Conservation (phyloP, 2,888 invertebrate genomes). For the Netelia melanura region DNA sequence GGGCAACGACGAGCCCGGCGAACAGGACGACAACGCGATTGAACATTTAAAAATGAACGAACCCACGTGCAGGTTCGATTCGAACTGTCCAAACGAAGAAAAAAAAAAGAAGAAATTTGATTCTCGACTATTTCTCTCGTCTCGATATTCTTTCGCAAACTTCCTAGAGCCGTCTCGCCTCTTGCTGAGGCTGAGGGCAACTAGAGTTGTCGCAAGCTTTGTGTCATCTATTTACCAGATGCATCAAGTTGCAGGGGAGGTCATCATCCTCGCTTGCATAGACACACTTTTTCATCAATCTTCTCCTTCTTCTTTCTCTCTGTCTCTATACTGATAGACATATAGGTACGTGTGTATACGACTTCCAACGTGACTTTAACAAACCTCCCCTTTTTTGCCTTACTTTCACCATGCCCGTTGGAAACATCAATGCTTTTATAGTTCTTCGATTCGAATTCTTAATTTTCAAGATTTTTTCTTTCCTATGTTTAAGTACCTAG, state of each 20-base stretch:
- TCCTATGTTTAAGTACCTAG: background rate
- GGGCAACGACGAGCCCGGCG: conserved; percentile 70
- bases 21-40: conserved; percentile 65
- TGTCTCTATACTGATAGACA: conserved; percentile 26
- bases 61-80: conserved; percentile 12
- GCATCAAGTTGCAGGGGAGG: conserved; percentile 77
- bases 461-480: background rate
- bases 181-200: conserved; percentile 77
- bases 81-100: background rate
- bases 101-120: background rate
- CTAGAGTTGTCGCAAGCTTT: conserved; percentile 76
- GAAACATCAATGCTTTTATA: conserved; percentile 28
- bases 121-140: background rate
- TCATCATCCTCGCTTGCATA: conserved; percentile 79
- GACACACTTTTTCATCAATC: conserved; percentile 68
- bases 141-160: background rate
- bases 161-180: conserved; percentile 73
- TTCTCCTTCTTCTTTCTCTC: conserved; percentile 68
- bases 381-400: conserved; percentile 12
- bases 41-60: conserved; percentile 46
- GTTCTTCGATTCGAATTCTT: conserved; percentile 13
- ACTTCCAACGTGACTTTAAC: conserved; percentile 63
- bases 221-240: conserved; percentile 81
- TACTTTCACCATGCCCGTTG: conserved; percentile 16
- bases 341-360: conserved; percentile 41